phyloP scores from a whole-genome alignment of 2,797 vertebrate species.

The Poecilia velifera region DNA sequence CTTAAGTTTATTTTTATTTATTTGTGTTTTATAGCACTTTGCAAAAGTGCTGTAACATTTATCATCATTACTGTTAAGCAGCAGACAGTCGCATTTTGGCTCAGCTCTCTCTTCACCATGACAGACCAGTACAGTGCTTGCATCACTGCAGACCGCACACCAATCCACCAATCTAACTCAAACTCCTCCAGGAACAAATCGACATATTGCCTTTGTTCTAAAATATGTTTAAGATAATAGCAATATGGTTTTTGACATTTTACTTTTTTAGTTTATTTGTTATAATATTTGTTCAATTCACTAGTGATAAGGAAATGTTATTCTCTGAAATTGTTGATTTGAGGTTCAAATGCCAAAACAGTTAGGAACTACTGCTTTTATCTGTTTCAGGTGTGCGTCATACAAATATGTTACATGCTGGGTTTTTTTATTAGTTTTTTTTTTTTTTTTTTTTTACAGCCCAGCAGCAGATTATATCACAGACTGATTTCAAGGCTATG shows the following conservation, averaged over 20 bases:
- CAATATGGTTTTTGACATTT: neutral
- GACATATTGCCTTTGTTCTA: neutral
- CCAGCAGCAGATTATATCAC: slow-evolving; percentile 19
- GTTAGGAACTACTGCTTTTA: neutral
- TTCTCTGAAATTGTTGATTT: neutral
- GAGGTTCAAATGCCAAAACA: neutral
- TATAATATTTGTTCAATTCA: neutral
- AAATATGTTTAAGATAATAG: neutral
- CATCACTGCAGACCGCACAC: neutral
- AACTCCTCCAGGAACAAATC: neutral
- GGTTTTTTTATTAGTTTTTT: too few relatives aligned
- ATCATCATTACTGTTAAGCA: too few relatives aligned
- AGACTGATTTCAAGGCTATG: slow-evolving; percentile 27
- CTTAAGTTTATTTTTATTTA: too few relatives aligned
- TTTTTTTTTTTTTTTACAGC: neutral
- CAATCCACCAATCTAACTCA: neutral
- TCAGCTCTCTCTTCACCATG: neutral
- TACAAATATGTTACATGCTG: slow-evolving; percentile 36
- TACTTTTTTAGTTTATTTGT: neutral
- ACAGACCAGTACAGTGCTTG: neutral
- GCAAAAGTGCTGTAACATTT: too few relatives aligned
- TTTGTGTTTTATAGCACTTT: too few relatives aligned
- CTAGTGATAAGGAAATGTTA: neutral
- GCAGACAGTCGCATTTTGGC: neutral
- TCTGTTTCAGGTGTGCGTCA: slow-evolving; percentile 21